These are phyloP conservation scores for Solenopsis fugax DNA, from an alignment of 1,140 invertebrate genomes.

Conservation along the genomic window DNA sequence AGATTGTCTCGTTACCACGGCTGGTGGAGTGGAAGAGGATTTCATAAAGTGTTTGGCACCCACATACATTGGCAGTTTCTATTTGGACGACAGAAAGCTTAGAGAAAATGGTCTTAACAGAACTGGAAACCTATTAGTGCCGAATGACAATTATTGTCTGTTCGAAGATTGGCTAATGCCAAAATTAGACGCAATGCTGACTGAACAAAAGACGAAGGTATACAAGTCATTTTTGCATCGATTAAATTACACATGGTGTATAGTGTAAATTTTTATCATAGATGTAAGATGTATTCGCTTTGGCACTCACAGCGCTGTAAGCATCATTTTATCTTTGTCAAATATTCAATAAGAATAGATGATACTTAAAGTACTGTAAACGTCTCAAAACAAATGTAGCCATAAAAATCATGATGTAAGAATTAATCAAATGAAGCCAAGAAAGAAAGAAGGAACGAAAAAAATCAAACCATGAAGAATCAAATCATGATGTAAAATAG, in stretches of 20 bases:
- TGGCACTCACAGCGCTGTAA: no score
- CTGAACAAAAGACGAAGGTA: constrained; percentile 93
- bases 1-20: constrained; percentile 98
- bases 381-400: no score
- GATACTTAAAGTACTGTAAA: no score
- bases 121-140: constrained; percentile 98
- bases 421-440: no score
- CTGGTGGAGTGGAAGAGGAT: constrained; percentile 99
- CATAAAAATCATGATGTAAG: no score
- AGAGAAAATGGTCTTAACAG: constrained; percentile 97
- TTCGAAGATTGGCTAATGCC: constrained; percentile 99
- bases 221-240: constrained; percentile 33
- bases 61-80: constrained; percentile 97
- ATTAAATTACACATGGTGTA: constrained; percentile 13
- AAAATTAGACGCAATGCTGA: constrained; percentile 95
- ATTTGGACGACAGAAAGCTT: constrained; percentile 92
- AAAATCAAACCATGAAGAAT: no score
- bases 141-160: constrained; percentile 99
- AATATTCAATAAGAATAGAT: no score
- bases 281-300: no score
- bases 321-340: no score
- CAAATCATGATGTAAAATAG: no score
- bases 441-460: no score
- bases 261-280: no score
- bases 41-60: constrained; percentile 99